Evolutionary conservation across 2,797 vertebrate species (phyloP).

Genomic region (Denticeps clupeoides): DNA sequence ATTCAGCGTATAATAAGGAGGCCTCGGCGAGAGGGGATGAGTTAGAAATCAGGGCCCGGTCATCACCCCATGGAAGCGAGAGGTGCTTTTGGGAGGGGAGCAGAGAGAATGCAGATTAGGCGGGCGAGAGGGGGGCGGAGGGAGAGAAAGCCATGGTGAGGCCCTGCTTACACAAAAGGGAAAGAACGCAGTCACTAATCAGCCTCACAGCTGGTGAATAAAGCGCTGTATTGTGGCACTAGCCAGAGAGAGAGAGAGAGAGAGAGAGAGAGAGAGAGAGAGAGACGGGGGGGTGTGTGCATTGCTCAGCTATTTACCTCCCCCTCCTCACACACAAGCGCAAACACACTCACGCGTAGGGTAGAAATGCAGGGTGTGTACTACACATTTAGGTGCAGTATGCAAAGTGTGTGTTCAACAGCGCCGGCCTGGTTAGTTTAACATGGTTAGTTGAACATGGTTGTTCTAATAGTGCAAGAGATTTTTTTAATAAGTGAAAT

Average conservation of each 20-base stretch:
- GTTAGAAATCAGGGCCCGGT: too few relatives aligned
- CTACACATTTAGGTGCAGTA: too few relatives aligned
- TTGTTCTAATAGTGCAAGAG: too few relatives aligned
- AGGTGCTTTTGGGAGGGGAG: neutral
- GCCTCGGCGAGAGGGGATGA: neutral
- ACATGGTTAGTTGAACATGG: too few relatives aligned
- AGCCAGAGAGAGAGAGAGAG: too few relatives aligned
- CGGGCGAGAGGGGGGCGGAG: neutral
- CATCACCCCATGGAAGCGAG: too few relatives aligned
- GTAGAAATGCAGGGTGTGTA: too few relatives aligned
- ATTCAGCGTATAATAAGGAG: too few relatives aligned
- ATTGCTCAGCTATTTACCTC: constrained; percentile 49
- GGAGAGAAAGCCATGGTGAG: neutral
- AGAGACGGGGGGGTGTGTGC: constrained; percentile 50
- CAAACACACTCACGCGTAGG: constrained; percentile 34
- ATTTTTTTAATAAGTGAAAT: too few relatives aligned
- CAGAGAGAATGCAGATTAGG: neutral
- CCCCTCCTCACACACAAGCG: constrained; percentile 6
- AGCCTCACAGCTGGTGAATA: constrained; percentile 56
- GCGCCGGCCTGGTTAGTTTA: too few relatives aligned
- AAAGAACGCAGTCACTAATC: constrained; percentile 58
- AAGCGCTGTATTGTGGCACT: constrained; percentile 60
- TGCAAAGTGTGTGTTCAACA: too few relatives aligned
- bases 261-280: too few relatives aligned
- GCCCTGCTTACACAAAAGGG: constrained; percentile 56